Evolutionary conservation across 2,888 invertebrate species (phyloP).

Genomic region (Odontocolon sp.): DNA sequence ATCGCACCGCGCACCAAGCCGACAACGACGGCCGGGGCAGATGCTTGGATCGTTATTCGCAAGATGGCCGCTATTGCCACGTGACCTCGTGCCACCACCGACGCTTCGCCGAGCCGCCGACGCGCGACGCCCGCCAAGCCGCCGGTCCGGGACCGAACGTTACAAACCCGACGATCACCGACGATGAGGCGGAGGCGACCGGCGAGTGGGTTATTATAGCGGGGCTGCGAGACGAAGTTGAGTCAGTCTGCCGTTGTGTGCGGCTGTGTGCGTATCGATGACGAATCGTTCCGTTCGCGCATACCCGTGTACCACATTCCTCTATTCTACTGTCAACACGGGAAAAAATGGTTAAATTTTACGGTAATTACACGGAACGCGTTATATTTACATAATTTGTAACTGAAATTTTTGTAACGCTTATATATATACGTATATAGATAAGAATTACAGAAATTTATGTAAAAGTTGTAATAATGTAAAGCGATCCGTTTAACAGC

Average conservation of each 20-base stretch:
- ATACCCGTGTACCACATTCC: slow-evolving; percentile 12
- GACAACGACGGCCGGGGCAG: slow-evolving; percentile 63
- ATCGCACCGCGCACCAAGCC: slow-evolving; percentile 54
- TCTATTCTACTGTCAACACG: background rate
- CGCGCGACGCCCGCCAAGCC: slow-evolving; percentile 14
- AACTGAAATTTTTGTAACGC: too few species aligned
- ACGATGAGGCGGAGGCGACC: background rate
- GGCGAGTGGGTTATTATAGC: slow-evolving; percentile 31
- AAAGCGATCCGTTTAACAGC: too few species aligned
- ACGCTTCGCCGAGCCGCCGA: slow-evolving; percentile 44
- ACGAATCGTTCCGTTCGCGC: slow-evolving; percentile 14
- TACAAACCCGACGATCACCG: slow-evolving; percentile 1
- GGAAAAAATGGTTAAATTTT: background rate
- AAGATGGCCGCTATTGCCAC: slow-evolving; percentile 75
- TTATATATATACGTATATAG: too few species aligned
- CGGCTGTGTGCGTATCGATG: slow-evolving; percentile 4
- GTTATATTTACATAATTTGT: too few species aligned
- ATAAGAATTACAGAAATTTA: too few species aligned
- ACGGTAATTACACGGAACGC: too few species aligned
- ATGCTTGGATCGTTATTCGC: slow-evolving; percentile 77
- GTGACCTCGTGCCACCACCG: slow-evolving; percentile 72
- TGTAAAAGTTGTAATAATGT: too few species aligned
- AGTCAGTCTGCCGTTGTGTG: slow-evolving; percentile 35
- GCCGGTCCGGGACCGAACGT: background rate
- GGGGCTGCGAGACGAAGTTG: slow-evolving; percentile 26